Conservation (phyloP, 1,140 invertebrate species). For the Idris sp. region DNA sequence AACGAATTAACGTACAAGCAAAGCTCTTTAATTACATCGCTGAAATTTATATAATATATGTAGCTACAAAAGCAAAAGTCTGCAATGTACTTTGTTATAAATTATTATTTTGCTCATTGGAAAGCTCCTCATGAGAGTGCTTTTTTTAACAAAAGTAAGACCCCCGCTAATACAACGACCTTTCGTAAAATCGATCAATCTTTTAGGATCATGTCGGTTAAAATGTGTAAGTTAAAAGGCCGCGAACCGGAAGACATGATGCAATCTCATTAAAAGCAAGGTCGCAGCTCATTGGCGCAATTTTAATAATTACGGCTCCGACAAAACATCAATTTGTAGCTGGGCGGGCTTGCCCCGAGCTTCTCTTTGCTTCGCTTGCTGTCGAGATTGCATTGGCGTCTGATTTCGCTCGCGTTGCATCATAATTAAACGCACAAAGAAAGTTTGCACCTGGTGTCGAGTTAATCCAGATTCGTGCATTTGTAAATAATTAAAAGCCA, state of each 20-base stretch:
- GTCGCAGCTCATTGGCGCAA: conserved; percentile 26
- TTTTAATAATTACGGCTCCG: conserved; percentile 39
- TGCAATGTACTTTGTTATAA: too few species aligned
- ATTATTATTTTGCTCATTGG: too few species aligned
- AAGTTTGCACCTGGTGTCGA: conserved; percentile 54
- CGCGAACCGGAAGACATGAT: conserved; percentile 4
- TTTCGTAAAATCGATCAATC: conserved; percentile 23
- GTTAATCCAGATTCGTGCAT: conserved; percentile 45
- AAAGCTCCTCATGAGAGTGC: too few species aligned
- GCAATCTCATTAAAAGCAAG: conserved; percentile 22
- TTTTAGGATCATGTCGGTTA: conserved; percentile 14
- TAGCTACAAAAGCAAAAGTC: too few species aligned
- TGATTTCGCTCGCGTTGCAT: conserved; percentile 53
- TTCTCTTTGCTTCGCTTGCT: too few species aligned
- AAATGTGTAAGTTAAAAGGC: too few species aligned
- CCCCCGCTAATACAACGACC: too few species aligned
- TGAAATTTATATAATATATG: too few species aligned
- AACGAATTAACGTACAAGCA: conserved; percentile 57
- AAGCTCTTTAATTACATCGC: conserved; percentile 40
- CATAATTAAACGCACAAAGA: conserved; percentile 56
- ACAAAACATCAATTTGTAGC: conserved; percentile 38
- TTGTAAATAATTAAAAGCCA: conserved; percentile 45
- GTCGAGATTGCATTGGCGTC: conserved; percentile 25
- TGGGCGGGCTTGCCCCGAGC: too few species aligned
- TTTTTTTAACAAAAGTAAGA: too few species aligned